These are phyloP conservation scores for Osmoderma eremita DNA, from an alignment of 2,888 invertebrate species.

Conservation along the genomic window DNA sequence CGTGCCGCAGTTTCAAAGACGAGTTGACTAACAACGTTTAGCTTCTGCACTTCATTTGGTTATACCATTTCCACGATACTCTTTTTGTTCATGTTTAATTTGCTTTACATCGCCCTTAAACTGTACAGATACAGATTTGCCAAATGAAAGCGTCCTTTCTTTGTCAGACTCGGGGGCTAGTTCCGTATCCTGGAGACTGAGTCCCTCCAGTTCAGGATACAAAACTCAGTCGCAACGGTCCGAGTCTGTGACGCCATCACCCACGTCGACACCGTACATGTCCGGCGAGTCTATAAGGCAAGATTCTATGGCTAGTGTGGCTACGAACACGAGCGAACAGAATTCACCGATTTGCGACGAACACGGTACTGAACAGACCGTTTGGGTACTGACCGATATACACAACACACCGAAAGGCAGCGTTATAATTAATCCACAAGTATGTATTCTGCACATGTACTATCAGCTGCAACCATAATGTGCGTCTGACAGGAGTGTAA, in stretches of 20 bases:
- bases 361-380: slow-evolving; percentile 64
- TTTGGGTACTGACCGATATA: slow-evolving; percentile 91
- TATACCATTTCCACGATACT: not conserved
- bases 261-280: slow-evolving; percentile 68
- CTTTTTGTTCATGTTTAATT: slow-evolving; percentile 15
- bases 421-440: slow-evolving; percentile 87
- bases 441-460: slow-evolving; percentile 52
- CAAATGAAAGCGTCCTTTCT: slow-evolving; percentile 34
- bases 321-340: slow-evolving; percentile 52
- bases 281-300: slow-evolving; percentile 51
- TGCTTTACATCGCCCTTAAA: slow-evolving; percentile 20
- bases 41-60: no score
- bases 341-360: slow-evolving; percentile 48
- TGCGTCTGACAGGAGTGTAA: not conserved
- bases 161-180: slow-evolving; percentile 69
- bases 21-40: no score
- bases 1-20: no score
- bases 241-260: slow-evolving; percentile 82
- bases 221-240: slow-evolving; percentile 79
- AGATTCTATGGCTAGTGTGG: slow-evolving; percentile 52
- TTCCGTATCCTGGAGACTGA: slow-evolving; percentile 72
- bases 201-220: slow-evolving; percentile 81
- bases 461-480: not conserved
- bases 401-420: slow-evolving; percentile 88
- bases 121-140: slow-evolving; percentile 36